Evolutionary conservation across 2,113 vertebrate species (phyloP).

Genomic region (Ondatra zibethicus): DNA sequence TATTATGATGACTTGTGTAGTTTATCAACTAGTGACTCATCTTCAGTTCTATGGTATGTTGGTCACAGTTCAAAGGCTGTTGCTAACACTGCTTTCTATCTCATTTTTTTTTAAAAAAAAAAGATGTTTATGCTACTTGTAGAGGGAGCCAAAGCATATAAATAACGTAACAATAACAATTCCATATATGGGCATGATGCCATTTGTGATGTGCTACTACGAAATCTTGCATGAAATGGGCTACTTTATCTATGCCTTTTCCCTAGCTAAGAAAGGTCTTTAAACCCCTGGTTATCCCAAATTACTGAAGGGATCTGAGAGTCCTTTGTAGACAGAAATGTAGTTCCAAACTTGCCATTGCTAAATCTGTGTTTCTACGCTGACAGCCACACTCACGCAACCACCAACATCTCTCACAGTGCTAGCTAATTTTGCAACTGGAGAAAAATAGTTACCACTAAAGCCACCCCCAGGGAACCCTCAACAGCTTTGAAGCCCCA

Average conservation of each 20-base stretch:
- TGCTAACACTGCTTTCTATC: slow-evolving; percentile 45
- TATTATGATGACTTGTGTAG: neutral
- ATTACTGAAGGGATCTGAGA: slow-evolving; percentile 24
- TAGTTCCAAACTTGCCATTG: neutral
- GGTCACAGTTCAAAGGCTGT: slow-evolving; percentile 21
- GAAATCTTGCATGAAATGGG: neutral
- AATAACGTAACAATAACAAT: slow-evolving; percentile 34
- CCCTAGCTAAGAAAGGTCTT: neutral
- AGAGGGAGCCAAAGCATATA: slow-evolving; percentile 3
- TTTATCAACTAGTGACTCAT: slow-evolving; percentile 59
- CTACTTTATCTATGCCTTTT: slow-evolving; percentile 50
- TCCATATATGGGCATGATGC: neutral
- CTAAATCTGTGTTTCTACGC: neutral
- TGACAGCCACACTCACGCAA: neutral
- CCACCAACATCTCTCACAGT: neutral
- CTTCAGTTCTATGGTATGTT: neutral
- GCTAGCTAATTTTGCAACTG: neutral
- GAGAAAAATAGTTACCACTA: slow-evolving; percentile 30
- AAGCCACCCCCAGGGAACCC: neutral
- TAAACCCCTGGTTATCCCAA: slow-evolving; percentile 1
- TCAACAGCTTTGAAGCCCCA: neutral
- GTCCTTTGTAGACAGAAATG: neutral
- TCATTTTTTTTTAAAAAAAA: slow-evolving; percentile 7
- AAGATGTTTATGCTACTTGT: slow-evolving; percentile 14
- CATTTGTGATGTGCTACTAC: slow-evolving; percentile 4